Conservation (phyloP, 2,797 vertebrate species). For the Acipenser oxyrinchus region DNA sequence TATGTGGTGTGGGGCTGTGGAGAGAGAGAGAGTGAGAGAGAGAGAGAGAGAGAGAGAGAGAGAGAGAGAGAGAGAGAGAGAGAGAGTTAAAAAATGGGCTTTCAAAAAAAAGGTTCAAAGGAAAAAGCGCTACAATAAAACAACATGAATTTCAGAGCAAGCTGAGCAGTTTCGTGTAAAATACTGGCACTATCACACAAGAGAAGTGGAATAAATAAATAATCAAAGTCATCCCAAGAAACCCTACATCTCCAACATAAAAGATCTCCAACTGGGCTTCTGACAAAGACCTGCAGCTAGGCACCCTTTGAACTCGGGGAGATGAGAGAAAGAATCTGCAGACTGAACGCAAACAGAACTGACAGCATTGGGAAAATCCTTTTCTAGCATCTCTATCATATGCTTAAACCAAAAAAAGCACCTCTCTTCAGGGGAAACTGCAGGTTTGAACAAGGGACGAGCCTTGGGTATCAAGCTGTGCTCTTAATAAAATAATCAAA, state of each 20-base stretch:
- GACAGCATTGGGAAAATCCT: constrained; percentile 58
- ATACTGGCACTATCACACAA: constrained; percentile 75
- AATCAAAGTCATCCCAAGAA: constrained; percentile 85
- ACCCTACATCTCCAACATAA: constrained; percentile 86
- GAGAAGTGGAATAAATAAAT: constrained; percentile 86
- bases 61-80: constrained; percentile 28
- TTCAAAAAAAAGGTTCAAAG: constrained; percentile 56
- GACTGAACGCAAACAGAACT: constrained; percentile 62
- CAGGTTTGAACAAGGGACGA: background rate
- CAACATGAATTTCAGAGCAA: constrained; percentile 67
- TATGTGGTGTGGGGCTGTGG: constrained; percentile 79
- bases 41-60: no score
- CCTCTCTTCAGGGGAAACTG: constrained; percentile 25
- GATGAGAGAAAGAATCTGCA: constrained; percentile 67
- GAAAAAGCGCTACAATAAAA: constrained; percentile 57
- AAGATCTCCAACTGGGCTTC: constrained; percentile 81
- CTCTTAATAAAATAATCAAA: constrained; percentile 5
- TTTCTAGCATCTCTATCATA: constrained; percentile 23
- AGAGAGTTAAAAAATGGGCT: constrained; percentile 26
- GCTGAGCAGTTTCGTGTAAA: constrained; percentile 57
- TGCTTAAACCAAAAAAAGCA: constrained; percentile 31
- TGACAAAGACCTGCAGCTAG: constrained; percentile 89
- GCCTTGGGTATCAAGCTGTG: background rate
- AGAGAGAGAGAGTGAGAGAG: background rate
- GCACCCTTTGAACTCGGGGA: constrained; percentile 75